Conservation (phyloP, 2,888 invertebrate genomes). For the Ophion obscuratus region DNA sequence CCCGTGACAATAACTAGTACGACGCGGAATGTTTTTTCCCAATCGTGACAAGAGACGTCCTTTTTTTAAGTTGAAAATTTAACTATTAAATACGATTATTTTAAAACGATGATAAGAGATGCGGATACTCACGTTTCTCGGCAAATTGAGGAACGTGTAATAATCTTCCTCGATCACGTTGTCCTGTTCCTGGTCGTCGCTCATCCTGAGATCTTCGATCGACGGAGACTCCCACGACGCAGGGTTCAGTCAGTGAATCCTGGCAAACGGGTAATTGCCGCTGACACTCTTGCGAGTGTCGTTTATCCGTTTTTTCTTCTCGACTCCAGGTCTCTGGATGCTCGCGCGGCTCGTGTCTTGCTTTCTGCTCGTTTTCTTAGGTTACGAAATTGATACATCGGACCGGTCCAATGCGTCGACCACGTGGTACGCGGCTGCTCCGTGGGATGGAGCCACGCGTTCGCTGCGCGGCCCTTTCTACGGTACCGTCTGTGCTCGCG, state of each 20-base stretch:
- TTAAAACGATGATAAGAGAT: neutral
- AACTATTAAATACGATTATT: neutral
- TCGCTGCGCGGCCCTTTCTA: neutral
- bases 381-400: conserved; percentile 74
- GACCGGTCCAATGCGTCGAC: conserved; percentile 47
- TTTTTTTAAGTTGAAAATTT: neutral
- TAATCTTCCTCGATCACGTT: conserved; percentile 92
- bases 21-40: neutral
- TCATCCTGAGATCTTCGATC: conserved; percentile 84
- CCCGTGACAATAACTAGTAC: neutral
- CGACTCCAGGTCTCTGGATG: conserved; percentile 16
- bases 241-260: conserved; percentile 28
- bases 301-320: conserved; percentile 41
- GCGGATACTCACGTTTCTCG: conserved; percentile 89
- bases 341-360: conserved; percentile 68
- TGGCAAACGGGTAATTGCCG: neutral
- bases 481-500: neutral
- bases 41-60: neutral
- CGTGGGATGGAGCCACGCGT: conserved; percentile 60
- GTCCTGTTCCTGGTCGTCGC: conserved; percentile 88
- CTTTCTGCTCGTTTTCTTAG: conserved; percentile 74
- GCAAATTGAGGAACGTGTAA: conserved; percentile 94
- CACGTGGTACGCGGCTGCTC: conserved; percentile 8
- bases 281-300: conserved; percentile 47
- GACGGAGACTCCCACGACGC: conserved; percentile 2